These are phyloP conservation scores for Drosophila parabipectinata DNA, from an alignment of 1,140 invertebrate genomes.

Conservation along the genomic window DNA sequence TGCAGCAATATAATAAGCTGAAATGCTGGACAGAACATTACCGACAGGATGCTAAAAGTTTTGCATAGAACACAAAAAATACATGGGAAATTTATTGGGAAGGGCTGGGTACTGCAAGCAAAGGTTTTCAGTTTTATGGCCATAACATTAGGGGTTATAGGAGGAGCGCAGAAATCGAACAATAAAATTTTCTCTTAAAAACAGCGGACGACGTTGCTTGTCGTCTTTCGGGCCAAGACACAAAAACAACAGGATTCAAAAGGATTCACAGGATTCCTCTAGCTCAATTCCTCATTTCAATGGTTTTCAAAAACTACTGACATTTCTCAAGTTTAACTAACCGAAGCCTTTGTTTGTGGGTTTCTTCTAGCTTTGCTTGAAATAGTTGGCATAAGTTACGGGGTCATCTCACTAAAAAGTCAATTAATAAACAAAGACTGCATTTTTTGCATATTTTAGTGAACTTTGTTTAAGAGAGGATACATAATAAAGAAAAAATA, in stretches of 20 bases:
- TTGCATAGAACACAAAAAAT: conserved; percentile 45
- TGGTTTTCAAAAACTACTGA: background rate
- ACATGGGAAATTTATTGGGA: conserved; percentile 43
- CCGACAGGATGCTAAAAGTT: conserved; percentile 40
- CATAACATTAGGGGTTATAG: conserved; percentile 12
- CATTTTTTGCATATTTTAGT: background rate
- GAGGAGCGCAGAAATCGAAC: conserved; percentile 21
- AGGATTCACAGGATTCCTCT: background rate
- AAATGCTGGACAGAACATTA: conserved; percentile 41
- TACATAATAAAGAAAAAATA: no score
- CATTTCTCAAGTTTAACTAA: background rate
- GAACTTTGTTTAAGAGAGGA: background rate
- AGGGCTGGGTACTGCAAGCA: background rate
- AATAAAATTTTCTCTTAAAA: conserved; percentile 38
- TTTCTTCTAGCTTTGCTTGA: background rate
- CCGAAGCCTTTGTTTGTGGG: background rate
- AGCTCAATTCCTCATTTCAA: background rate
- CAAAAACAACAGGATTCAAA: conserved; percentile 22
- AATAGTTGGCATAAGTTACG: background rate
- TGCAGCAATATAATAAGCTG: conserved; percentile 41
- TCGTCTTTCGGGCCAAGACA: conserved; percentile 17
- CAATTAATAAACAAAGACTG: background rate
- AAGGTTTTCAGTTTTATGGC: conserved; percentile 33
- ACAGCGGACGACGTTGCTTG: background rate
- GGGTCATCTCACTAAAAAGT: background rate